These are phyloP conservation scores for Pseudochromis fuscus DNA, from an alignment of 2,797 vertebrate species.

Conservation along the genomic window DNA sequence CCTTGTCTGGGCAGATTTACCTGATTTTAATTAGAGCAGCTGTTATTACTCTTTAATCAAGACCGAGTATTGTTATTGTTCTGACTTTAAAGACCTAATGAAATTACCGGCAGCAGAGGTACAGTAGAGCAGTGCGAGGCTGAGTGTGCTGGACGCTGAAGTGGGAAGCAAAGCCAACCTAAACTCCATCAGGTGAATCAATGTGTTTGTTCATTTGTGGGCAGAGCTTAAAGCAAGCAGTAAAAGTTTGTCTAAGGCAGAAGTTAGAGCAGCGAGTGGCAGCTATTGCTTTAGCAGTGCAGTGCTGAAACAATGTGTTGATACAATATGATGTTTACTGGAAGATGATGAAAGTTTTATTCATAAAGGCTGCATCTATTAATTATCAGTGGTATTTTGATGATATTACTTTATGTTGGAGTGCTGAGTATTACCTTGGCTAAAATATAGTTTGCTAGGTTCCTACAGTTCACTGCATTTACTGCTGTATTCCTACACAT, in stretches of 20 bases:
- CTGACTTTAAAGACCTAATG: conserved; percentile 1
- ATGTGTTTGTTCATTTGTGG: conserved; percentile 59
- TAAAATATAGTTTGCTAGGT: neutral
- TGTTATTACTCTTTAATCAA: conserved; percentile 21
- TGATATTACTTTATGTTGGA: neutral
- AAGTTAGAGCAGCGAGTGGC: conserved; percentile 7
- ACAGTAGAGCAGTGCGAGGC: conserved; percentile 17
- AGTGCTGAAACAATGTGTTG: neutral
- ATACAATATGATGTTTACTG: neutral
- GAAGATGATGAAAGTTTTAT: neutral
- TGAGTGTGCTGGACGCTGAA: conserved; percentile 26
- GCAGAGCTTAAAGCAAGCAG: conserved; percentile 48
- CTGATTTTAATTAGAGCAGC: conserved; percentile 39
- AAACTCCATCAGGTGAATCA: conserved; percentile 52
- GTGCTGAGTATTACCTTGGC: neutral
- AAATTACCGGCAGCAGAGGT: conserved; percentile 7
- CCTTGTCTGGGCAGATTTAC: conserved; percentile 25
- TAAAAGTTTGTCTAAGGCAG: conserved; percentile 33
- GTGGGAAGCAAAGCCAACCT: conserved; percentile 34
- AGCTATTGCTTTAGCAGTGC: neutral
- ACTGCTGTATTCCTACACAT: neutral
- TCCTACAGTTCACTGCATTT: conserved; percentile 1
- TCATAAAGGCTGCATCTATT: neutral
- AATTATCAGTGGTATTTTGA: neutral
- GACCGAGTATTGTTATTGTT: conserved; percentile 14